Evolutionary conservation across 2,797 vertebrate genomes (phyloP).

Genomic region (Artibeus jamaicensis): DNA sequence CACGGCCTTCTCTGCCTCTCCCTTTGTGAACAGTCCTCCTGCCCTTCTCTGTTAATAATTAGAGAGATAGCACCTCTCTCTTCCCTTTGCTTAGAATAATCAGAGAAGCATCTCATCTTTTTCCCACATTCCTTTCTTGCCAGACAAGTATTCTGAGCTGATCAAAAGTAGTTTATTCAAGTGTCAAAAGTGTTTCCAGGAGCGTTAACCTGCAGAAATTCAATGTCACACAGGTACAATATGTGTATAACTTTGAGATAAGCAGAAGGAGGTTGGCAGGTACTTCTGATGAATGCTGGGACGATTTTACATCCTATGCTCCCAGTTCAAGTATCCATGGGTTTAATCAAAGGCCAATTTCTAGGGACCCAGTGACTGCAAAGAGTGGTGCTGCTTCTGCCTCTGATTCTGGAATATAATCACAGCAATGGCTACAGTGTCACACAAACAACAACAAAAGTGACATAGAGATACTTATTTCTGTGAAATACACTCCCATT

Average conservation of each 20-base stretch:
- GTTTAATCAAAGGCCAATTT: background rate
- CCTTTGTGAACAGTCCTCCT: background rate
- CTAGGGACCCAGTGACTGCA: background rate
- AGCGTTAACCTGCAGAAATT: slow-evolving; percentile 29
- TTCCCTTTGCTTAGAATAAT: slow-evolving; percentile 1
- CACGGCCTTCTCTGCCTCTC: background rate
- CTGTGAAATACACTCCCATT: background rate
- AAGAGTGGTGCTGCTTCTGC: background rate
- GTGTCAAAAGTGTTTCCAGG: slow-evolving; percentile 56
- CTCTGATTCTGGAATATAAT: background rate
- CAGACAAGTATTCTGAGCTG: background rate
- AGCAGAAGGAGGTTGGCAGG: slow-evolving; percentile 24
- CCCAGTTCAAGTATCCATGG: background rate
- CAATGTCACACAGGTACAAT: background rate
- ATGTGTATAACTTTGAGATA: slow-evolving; percentile 59
- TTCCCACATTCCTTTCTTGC: background rate
- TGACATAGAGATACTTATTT: background rate
- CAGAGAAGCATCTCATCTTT: background rate
- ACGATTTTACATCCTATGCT: background rate
- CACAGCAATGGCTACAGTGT: background rate
- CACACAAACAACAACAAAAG: background rate
- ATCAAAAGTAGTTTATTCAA: slow-evolving; percentile 70
- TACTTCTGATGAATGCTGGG: background rate
- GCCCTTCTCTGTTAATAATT: background rate
- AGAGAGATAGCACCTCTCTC: background rate